These are phyloP conservation scores for Cherax quadricarinatus DNA, from an alignment of 1,140 invertebrate genomes.

Conservation along the genomic window DNA sequence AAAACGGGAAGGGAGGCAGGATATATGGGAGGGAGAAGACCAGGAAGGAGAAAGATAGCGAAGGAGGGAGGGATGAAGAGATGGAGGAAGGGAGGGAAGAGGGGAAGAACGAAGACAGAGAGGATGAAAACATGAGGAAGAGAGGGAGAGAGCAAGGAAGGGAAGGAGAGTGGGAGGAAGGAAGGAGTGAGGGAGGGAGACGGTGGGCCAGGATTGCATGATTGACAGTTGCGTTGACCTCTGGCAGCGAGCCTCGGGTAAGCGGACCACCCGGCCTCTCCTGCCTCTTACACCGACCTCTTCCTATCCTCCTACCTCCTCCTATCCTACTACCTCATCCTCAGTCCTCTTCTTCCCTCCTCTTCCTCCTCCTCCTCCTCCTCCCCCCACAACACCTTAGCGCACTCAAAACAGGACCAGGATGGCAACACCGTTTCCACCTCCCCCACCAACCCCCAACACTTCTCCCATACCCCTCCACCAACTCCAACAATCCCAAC, in stretches of 20 bases:
- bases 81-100: neutral
- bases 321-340: too few relatives aligned
- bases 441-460: too few relatives aligned
- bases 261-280: neutral
- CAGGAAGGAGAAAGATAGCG: too few relatives aligned
- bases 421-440: too few relatives aligned
- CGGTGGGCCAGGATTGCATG: slow-evolving; percentile 16
- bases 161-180: neutral
- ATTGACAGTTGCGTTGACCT: slow-evolving; percentile 45
- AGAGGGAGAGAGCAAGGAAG: neutral
- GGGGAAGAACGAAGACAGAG: too few relatives aligned
- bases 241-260: slow-evolving; percentile 1
- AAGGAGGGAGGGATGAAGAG: neutral
- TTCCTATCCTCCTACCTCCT: neutral
- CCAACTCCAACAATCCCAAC: too few relatives aligned
- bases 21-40: neutral
- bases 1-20: too few relatives aligned
- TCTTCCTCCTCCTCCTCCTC: too few relatives aligned
- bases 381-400: too few relatives aligned
- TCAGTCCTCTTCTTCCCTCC: too few relatives aligned
- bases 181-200: neutral
- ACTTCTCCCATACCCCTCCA: too few relatives aligned
- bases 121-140: neutral
- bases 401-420: too few relatives aligned
- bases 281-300: neutral